Conservation (phyloP, 2,888 invertebrate genomes). For the Dugesia japonica region DNA sequence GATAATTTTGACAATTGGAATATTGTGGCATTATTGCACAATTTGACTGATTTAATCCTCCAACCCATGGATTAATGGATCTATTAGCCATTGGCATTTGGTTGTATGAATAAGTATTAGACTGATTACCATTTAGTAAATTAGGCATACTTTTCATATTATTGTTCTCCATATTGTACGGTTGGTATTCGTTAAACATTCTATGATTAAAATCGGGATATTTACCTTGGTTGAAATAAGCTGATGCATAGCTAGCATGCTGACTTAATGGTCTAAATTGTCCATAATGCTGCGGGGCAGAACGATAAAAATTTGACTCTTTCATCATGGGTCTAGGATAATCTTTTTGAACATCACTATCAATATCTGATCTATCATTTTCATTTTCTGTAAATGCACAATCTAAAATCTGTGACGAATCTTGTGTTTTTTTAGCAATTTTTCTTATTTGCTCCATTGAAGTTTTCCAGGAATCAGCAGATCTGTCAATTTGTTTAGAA, state of each 20-base stretch:
- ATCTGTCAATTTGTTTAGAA: conserved; percentile 2
- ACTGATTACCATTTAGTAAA: background rate
- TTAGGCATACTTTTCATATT: background rate
- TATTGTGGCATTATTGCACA: background rate
- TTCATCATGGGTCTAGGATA: background rate
- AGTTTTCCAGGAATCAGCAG: background rate
- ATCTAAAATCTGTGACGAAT: background rate
- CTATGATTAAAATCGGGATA: background rate
- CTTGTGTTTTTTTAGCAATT: background rate
- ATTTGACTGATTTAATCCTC: background rate
- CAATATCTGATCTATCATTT: background rate
- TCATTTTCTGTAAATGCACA: background rate
- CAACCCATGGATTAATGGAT: background rate
- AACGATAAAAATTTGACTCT: background rate
- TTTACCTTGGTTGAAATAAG: background rate
- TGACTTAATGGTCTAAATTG: background rate
- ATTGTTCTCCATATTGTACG: background rate
- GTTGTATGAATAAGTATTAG: background rate
- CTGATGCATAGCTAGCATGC: background rate
- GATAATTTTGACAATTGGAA: background rate
- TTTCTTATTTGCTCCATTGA: background rate
- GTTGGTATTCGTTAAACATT: background rate
- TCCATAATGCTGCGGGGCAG: background rate
- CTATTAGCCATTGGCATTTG: background rate
- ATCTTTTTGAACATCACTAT: background rate